Evolutionary conservation across 2,113 vertebrate genomes (phyloP).

Genomic region (Phalacrocorax carbo): DNA sequence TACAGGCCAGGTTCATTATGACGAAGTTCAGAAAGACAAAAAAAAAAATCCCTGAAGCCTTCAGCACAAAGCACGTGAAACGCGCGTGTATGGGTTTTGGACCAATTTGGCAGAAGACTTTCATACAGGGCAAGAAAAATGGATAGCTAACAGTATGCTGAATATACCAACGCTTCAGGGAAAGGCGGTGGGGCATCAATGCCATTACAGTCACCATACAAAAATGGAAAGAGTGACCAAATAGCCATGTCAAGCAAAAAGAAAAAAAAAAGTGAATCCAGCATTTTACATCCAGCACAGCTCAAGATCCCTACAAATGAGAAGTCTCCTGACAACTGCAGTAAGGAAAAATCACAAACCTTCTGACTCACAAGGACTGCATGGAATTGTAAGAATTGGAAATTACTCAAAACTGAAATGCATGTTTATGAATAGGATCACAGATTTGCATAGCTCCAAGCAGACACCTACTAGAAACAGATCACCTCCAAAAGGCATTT

Average conservation of each 20-base stretch:
- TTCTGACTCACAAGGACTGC: background rate
- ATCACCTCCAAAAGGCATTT: background rate
- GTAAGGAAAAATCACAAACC: background rate
- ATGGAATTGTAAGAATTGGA: background rate
- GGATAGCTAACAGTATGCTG: background rate
- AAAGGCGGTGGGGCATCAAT: background rate
- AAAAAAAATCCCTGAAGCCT: background rate
- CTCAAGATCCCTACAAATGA: background rate
- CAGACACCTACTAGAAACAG: background rate
- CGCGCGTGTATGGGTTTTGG: background rate
- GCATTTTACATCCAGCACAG: background rate
- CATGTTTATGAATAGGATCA: background rate
- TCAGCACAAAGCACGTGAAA: background rate
- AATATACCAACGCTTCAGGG: background rate
- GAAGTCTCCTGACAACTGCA: background rate
- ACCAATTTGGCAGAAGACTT: background rate
- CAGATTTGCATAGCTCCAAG: background rate
- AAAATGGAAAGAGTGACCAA: background rate
- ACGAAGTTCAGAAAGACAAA: background rate
- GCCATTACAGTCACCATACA: background rate
- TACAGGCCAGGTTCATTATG: background rate
- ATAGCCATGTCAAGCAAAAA: background rate
- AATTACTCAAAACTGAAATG: background rate
- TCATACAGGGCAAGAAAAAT: background rate
- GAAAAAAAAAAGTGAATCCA: background rate